These are phyloP conservation scores for Neomonachus schauinslandi DNA, from an alignment of 2,113 vertebrate species.

Conservation along the genomic window DNA sequence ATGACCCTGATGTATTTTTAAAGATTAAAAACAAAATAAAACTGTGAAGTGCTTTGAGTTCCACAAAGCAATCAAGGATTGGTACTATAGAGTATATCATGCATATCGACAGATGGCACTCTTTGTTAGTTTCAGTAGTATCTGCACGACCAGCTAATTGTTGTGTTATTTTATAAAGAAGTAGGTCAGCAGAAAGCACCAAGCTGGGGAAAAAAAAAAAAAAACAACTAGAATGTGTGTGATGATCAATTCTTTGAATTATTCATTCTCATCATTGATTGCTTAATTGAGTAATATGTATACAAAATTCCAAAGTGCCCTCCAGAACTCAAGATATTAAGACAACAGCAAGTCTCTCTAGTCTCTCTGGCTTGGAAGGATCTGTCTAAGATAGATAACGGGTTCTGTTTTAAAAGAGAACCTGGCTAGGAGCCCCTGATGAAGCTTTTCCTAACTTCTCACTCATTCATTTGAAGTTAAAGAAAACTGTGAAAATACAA, in stretches of 20 bases:
- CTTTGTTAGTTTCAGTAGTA: slow-evolving; percentile 59
- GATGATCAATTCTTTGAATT: slow-evolving; percentile 71
- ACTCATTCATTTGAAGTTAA: slow-evolving; percentile 8
- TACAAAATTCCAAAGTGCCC: slow-evolving; percentile 43
- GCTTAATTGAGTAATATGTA: slow-evolving; percentile 45
- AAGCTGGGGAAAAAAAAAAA: background rate
- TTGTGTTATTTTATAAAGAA: slow-evolving; percentile 66
- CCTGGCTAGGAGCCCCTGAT: background rate
- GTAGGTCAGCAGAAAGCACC: slow-evolving; percentile 69
- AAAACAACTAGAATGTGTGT: background rate
- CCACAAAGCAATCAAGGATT: background rate
- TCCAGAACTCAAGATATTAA: background rate
- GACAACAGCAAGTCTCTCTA: slow-evolving; percentile 21
- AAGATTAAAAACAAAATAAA: slow-evolving; percentile 36
- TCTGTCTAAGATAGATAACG: background rate
- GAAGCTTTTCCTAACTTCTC: background rate
- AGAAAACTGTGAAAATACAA: background rate
- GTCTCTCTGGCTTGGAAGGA: background rate
- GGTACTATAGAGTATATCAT: background rate
- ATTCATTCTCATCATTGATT: slow-evolving; percentile 70
- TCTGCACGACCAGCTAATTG: slow-evolving; percentile 6
- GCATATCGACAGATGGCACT: slow-evolving; percentile 42
- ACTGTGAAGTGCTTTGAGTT: background rate
- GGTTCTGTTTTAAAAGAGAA: background rate
- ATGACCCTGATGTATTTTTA: background rate